phyloP scores from a whole-genome alignment of 2,797 vertebrate species.

The Lepus oiostolus region DNA sequence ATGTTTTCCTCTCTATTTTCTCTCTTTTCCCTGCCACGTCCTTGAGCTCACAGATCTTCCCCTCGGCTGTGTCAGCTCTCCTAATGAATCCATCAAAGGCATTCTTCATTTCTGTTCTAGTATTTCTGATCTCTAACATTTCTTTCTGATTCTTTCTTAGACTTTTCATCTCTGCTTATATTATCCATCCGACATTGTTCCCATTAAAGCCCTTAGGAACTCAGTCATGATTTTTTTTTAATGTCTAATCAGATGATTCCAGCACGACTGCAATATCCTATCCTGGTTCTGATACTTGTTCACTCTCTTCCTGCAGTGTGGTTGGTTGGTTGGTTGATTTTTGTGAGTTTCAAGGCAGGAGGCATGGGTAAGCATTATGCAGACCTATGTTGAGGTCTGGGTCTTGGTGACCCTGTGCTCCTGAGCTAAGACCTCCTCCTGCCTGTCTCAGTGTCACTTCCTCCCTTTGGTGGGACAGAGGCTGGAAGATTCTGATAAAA shows the following conservation, averaged over 20 bases:
- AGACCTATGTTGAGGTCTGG: background rate
- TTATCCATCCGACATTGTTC: background rate
- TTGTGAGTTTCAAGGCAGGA: background rate
- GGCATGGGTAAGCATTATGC: background rate
- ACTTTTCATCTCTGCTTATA: background rate
- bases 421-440: background rate
- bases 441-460: background rate
- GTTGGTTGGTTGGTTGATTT: background rate
- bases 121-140: background rate
- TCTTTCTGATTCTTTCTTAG: background rate
- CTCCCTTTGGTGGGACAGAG: background rate
- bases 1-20: background rate
- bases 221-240: background rate
- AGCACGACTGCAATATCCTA: background rate
- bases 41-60: background rate
- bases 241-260: background rate
- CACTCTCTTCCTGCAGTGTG: background rate
- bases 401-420: background rate
- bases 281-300: background rate
- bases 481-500: background rate
- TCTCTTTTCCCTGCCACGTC: background rate
- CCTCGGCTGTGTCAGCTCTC: background rate
- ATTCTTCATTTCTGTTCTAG: background rate
- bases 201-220: background rate
- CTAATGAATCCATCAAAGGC: background rate